Evolutionary conservation across 2,797 vertebrate genomes (phyloP).

Genomic region (Arnoldichthys spilopterus): DNA sequence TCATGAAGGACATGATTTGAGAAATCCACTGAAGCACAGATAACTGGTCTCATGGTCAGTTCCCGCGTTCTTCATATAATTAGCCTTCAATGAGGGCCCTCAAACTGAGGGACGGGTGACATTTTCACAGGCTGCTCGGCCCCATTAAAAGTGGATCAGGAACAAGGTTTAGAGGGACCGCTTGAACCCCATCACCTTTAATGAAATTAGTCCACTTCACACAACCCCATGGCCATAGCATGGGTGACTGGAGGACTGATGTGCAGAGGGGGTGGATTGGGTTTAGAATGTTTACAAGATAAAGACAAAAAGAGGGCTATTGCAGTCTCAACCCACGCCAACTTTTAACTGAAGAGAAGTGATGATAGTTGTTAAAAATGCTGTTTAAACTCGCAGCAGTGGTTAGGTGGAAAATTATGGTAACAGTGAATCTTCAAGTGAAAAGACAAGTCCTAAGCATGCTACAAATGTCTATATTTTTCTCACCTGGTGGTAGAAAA

Average conservation of each 20-base stretch:
- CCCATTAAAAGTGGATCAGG: conserved; percentile 80
- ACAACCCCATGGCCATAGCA: conserved; percentile 29
- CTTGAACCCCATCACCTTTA: conserved; percentile 49
- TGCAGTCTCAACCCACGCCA: not conserved
- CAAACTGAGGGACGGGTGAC: conserved; percentile 73
- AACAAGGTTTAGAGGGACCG: conserved; percentile 64
- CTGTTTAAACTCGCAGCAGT: not conserved
- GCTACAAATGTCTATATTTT: too few species aligned
- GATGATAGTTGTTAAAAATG: not conserved
- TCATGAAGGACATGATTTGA: conserved; percentile 70
- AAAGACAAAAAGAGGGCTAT: not conserved
- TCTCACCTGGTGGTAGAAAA: too few species aligned
- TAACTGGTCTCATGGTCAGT: conserved; percentile 72
- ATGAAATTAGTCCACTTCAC: conserved; percentile 62
- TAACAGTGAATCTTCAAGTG: too few species aligned
- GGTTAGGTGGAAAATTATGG: not conserved
- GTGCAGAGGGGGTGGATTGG: conserved; percentile 12
- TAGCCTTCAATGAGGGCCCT: conserved; percentile 63
- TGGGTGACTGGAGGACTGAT: conserved; percentile 29
- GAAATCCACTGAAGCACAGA: conserved; percentile 79
- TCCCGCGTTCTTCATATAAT: conserved; percentile 65
- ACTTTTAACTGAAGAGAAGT: not conserved
- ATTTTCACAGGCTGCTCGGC: conserved; percentile 82
- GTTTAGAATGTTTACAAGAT: conserved; percentile 13
- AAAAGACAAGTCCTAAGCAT: too few species aligned